These are phyloP conservation scores for Labia minor DNA, from an alignment of 2,888 invertebrate species.

Conservation along the genomic window DNA sequence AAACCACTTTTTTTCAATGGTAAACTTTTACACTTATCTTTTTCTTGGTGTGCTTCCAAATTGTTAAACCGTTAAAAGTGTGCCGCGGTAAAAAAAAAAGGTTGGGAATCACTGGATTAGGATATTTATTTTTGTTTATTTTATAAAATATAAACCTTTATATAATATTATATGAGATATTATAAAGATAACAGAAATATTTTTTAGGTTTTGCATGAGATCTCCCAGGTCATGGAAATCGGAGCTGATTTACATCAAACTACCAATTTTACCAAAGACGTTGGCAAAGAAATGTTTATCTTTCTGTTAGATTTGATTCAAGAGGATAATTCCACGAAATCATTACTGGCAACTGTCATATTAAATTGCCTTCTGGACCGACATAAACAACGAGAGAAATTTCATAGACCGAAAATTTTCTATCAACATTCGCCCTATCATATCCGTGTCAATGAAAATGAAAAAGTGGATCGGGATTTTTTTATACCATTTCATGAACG, in stretches of 20 bases:
- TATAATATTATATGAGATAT: too few relatives aligned
- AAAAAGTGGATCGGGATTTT: conserved; percentile 42
- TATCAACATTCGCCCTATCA: conserved; percentile 38
- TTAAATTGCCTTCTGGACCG: conserved; percentile 47
- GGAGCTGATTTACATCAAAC: background rate
- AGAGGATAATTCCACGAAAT: background rate
- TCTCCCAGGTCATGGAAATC: background rate
- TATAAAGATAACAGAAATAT: too few relatives aligned
- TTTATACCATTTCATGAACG: conserved; percentile 41
- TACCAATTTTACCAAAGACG: background rate
- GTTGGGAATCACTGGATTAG: too few relatives aligned
- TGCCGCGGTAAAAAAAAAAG: too few relatives aligned
- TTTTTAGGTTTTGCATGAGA: background rate
- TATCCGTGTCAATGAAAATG: conserved; percentile 36
- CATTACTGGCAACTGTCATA: conserved; percentile 39
- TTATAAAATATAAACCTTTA: too few relatives aligned
- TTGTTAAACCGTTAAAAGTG: too few relatives aligned
- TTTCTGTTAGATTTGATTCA: background rate
- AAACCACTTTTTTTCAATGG: too few relatives aligned
- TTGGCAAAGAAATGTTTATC: background rate
- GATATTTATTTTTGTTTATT: too few relatives aligned
- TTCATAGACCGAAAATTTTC: conserved; percentile 44
- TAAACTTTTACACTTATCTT: too few relatives aligned
- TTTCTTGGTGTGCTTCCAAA: too few relatives aligned
- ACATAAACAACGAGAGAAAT: conserved; percentile 38